Evolutionary conservation across 2,113 vertebrate species (phyloP).

Genomic region (Piprites chloris): DNA sequence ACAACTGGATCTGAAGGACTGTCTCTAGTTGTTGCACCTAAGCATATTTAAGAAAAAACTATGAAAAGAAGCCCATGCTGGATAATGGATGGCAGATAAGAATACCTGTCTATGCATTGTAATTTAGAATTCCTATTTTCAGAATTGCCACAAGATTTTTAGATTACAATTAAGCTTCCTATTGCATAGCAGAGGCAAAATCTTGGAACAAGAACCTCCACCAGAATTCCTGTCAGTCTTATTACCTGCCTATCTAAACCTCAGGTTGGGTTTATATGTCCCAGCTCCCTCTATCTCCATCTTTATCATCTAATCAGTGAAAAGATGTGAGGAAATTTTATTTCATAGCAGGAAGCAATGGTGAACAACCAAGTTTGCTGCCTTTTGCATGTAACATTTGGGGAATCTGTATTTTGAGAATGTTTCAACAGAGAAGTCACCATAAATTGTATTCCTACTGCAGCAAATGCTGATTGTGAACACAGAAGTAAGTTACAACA

Average conservation of each 20-base stretch:
- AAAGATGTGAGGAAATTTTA: background rate
- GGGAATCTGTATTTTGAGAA: background rate
- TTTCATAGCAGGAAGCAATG: background rate
- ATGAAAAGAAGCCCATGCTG: background rate
- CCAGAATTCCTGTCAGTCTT: background rate
- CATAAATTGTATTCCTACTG: background rate
- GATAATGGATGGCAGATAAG: background rate
- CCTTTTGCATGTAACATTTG: background rate
- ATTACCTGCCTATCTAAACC: background rate
- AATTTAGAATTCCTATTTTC: background rate
- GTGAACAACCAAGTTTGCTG: background rate
- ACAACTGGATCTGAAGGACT: background rate
- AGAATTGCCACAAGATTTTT: background rate
- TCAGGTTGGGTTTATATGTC: background rate
- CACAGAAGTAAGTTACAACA: background rate
- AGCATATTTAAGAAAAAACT: background rate
- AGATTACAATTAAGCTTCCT: background rate
- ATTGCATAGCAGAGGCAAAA: background rate
- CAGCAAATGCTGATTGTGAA: background rate
- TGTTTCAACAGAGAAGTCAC: background rate
- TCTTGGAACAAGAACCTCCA: background rate
- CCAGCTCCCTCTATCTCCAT: background rate
- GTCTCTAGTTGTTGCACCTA: background rate
- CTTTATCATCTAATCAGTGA: background rate
- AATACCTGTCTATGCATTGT: background rate